Evolutionary conservation across 2,888 invertebrate genomes (phyloP).

Genomic region (Lepeophtheirus nordmannii): DNA sequence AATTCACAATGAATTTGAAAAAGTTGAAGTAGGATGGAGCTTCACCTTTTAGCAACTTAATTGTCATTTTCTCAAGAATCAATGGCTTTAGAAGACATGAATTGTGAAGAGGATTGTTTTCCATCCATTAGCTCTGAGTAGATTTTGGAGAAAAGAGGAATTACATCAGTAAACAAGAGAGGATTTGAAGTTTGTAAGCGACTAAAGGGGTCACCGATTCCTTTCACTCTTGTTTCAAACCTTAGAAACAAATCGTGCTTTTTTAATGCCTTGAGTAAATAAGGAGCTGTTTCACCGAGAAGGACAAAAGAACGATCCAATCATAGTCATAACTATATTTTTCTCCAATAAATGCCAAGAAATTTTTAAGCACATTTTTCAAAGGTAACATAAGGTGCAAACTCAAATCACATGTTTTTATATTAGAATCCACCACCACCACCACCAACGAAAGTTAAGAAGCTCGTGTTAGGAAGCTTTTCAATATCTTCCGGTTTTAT

Average conservation of each 20-base stretch:
- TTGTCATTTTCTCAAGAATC: too few relatives aligned
- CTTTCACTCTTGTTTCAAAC: conserved; percentile 8
- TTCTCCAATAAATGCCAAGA: neutral
- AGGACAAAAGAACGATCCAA: neutral
- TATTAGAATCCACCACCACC: neutral
- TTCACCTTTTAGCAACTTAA: too few relatives aligned
- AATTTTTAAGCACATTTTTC: neutral
- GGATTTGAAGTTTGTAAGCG: too few relatives aligned
- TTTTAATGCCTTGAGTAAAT: conserved; percentile 9
- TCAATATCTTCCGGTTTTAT: too few relatives aligned
- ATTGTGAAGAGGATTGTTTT: too few relatives aligned
- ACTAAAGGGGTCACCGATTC: neutral
- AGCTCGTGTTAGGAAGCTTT: too few relatives aligned
- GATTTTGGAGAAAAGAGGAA: too few relatives aligned
- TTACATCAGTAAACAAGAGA: too few relatives aligned
- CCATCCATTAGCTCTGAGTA: too few relatives aligned
- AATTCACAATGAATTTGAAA: too few relatives aligned
- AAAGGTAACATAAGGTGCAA: neutral
- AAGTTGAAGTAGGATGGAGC: too few relatives aligned
- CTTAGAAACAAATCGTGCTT: neutral
- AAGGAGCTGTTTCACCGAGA: neutral
- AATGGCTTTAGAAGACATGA: too few relatives aligned
- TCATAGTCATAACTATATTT: neutral
- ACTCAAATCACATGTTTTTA: neutral
- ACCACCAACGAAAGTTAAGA: neutral